These are phyloP conservation scores for Entelurus aequoreus DNA, from an alignment of 2,113 vertebrate genomes.

Conservation along the genomic window DNA sequence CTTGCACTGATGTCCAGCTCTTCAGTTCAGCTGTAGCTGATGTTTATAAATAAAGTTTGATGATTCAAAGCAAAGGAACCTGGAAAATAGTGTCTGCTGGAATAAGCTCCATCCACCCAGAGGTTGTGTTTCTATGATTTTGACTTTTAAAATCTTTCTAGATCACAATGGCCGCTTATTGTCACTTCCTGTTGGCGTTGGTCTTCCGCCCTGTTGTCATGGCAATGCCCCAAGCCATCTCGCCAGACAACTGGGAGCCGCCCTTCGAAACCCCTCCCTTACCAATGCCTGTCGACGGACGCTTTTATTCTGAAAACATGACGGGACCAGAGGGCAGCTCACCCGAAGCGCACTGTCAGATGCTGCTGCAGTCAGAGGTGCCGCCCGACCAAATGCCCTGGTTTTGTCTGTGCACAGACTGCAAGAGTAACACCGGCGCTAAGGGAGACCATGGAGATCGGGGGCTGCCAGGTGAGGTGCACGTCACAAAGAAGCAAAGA, in stretches of 20 bases:
- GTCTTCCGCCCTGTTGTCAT: conserved; percentile 8
- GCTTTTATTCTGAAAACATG: background rate
- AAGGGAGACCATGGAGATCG: conserved; percentile 58
- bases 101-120: no score
- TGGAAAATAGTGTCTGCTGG: no score
- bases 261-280: background rate
- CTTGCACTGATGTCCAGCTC: no score
- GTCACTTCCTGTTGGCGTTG: conserved; percentile 18
- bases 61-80: no score
- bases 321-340: background rate
- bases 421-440: conserved; percentile 41
- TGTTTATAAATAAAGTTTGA: no score
- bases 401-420: conserved; percentile 61
- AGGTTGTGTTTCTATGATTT: no score
- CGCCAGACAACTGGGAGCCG: background rate
- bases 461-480: conserved; percentile 53
- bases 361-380: conserved; percentile 36
- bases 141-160: conserved; percentile 1
- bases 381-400: conserved; percentile 52
- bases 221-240: conserved; percentile 10
- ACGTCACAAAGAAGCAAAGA: background rate
- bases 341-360: conserved; percentile 42
- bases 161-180: conserved; percentile 13
- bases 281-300: background rate
- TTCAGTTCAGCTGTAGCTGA: no score